Conservation (phyloP, 2,113 vertebrate species). For the Petrocephalus microphthalmus region DNA sequence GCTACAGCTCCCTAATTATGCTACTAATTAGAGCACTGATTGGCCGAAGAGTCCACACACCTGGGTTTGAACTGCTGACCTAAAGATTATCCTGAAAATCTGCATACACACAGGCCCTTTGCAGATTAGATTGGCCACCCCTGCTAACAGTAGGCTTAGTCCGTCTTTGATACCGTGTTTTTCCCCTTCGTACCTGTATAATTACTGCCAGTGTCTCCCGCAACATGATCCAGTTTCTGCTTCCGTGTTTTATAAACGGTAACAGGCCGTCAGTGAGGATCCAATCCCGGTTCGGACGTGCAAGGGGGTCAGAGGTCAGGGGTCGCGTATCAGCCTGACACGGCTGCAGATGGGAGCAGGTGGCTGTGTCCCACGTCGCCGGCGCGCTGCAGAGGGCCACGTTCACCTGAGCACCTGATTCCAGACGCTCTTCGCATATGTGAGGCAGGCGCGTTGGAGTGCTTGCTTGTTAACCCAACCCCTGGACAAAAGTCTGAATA, state of each 20-base stretch:
- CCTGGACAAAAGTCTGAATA: neutral
- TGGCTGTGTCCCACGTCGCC: conserved; percentile 23
- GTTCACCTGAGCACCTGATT: neutral
- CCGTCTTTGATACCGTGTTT: neutral
- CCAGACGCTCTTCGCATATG: neutral
- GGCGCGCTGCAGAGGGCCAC: neutral
- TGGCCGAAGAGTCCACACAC: too few species aligned
- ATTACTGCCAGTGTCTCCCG: neutral
- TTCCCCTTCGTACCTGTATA: neutral
- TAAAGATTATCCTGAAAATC: too few species aligned
- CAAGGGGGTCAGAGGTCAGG: neutral
- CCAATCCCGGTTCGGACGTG: neutral
- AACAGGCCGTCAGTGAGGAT: neutral
- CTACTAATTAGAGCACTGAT: too few species aligned
- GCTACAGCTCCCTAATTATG: too few species aligned
- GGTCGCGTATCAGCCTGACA: conserved; percentile 23
- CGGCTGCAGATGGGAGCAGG: conserved; percentile 23
- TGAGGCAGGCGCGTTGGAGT: neutral
- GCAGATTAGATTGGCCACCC: too few species aligned
- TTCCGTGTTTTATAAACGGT: neutral
- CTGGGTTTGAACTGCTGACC: too few species aligned
- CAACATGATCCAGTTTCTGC: neutral
- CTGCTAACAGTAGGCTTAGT: neutral
- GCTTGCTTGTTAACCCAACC: neutral
- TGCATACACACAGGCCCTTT: too few species aligned